Conservation (phyloP, 1,140 invertebrate species). For the Kradibia gibbosae region DNA sequence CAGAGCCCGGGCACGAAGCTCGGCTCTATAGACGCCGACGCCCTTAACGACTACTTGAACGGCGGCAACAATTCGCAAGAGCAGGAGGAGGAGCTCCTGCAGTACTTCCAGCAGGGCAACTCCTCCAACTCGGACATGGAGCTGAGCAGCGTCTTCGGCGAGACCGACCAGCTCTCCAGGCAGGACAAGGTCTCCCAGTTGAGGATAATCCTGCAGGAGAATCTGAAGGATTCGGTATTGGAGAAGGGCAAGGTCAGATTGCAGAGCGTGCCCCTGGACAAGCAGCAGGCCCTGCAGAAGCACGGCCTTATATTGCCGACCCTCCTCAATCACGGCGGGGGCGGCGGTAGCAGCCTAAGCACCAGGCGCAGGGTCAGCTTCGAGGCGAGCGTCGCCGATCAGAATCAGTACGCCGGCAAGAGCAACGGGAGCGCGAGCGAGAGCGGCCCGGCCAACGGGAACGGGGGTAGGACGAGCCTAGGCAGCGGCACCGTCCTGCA, state of each 20-base stretch:
- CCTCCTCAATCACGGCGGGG: constrained; percentile 65
- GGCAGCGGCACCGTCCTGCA: constrained; percentile 73
- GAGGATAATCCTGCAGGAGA: constrained; percentile 80
- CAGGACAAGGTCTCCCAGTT: constrained; percentile 82
- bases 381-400: constrained; percentile 72
- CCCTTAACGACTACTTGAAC: constrained; percentile 83
- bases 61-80: constrained; percentile 84
- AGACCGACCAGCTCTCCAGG: constrained; percentile 65
- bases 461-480: background rate
- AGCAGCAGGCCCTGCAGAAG: constrained; percentile 59
- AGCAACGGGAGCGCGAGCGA: constrained; percentile 23
- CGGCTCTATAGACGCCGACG: constrained; percentile 83
- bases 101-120: constrained; percentile 81
- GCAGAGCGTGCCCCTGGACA: constrained; percentile 57
- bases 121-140: constrained; percentile 68
- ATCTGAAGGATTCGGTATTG: constrained; percentile 70
- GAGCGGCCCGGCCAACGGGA: constrained; percentile 12
- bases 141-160: constrained; percentile 53
- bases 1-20: constrained; percentile 64
- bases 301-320: constrained; percentile 66
- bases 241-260: constrained; percentile 55
- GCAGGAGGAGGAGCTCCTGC: constrained; percentile 84
- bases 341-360: constrained; percentile 56
- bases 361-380: constrained; percentile 76
- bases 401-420: constrained; percentile 56